Base-by-base conservation (phyloP, 2,113 vertebrate species). In the Protomyctophum bolini region DNA sequence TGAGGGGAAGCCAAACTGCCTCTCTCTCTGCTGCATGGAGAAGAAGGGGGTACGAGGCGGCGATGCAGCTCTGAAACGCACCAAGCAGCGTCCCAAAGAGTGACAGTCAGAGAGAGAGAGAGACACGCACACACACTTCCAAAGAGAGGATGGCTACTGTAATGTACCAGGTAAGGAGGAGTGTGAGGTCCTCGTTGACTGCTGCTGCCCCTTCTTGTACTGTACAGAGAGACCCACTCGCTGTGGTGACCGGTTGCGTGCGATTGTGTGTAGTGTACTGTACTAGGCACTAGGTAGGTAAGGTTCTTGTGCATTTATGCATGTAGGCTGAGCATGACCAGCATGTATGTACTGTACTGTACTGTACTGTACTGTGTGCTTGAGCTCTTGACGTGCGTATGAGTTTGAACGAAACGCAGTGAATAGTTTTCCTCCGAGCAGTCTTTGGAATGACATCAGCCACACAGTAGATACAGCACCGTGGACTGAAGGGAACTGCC, bases 91-190 rank as follows among this genome's bases (percentile, higher is more conserved):
- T 70, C 12, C 57, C 56, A 64, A 68, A 78, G 80, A 83, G 68
- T 60, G 59, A 82, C 54, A 66, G 67, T 75, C 62, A 70, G 47
- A 68, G 51, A 78, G 21, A 58, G 54, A 71, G 58, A 29, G 47
- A 63, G 51, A 21, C 33, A 62, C 8, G 10, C 12, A 41, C 47
- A 11, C 7, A 9, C 47, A 48, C 46, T 46, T 11, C 56, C 55
- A 48, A 49, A 59, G 57, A 73, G 51, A 91, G 88, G 88, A 94
- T 94, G 92, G 93, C 92, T 79, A 93, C 93, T 29, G 91, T 92
- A 29, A 90, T 94, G 77, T 94, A 89, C 79, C 93, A 94, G 92
- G 93, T 94, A 89, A 92, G 93, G 49, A 73, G 57, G 49, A 73
- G 57, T 46, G 28, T 52, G 70, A 48, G 48, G 46, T 33, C 47